Evolutionary conservation across 2,113 vertebrate genomes (phyloP).

Genomic region (Stegostoma tigrinum): DNA sequence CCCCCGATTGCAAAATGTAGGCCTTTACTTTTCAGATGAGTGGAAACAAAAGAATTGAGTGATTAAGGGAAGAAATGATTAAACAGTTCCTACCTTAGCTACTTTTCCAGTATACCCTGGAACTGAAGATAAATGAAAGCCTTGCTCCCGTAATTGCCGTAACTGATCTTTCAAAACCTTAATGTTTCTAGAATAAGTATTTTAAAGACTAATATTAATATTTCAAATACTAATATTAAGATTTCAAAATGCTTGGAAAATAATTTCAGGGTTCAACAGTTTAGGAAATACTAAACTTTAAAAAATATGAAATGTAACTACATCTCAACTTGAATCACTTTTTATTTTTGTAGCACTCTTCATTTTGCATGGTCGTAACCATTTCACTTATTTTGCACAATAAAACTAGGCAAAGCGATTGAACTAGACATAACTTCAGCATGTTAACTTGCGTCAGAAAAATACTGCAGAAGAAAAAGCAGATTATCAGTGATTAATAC

Average conservation of each 20-base stretch:
- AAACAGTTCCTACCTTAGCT: conserved; percentile 65
- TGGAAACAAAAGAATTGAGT: background rate
- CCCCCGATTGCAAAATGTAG: background rate
- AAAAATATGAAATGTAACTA: background rate
- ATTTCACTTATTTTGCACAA: background rate
- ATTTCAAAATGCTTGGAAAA: background rate
- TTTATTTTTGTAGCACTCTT: background rate
- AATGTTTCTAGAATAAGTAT: conserved; percentile 66
- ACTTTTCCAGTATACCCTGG: conserved; percentile 73
- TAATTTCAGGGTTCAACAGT: background rate
- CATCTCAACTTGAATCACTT: background rate
- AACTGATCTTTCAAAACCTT: conserved; percentile 73
- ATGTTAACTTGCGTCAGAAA: background rate
- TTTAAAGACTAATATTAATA: background rate
- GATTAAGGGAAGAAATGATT: background rate
- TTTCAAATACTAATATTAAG: background rate
- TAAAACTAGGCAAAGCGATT: background rate
- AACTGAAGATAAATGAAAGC: conserved; percentile 64
- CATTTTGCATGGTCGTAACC: background rate
- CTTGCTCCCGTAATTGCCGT: conserved; percentile 70
- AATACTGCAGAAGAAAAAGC: background rate
- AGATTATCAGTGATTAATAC: background rate
- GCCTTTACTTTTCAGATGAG: background rate
- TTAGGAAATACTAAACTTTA: background rate
- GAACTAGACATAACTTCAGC: background rate